Percentiles rank a stretch among this genome's conserved stretches.
These are phyloP conservation scores for Morone saxatilis DNA, from an alignment of 2,113 vertebrate genomes.

Conservation along the genomic window DNA sequence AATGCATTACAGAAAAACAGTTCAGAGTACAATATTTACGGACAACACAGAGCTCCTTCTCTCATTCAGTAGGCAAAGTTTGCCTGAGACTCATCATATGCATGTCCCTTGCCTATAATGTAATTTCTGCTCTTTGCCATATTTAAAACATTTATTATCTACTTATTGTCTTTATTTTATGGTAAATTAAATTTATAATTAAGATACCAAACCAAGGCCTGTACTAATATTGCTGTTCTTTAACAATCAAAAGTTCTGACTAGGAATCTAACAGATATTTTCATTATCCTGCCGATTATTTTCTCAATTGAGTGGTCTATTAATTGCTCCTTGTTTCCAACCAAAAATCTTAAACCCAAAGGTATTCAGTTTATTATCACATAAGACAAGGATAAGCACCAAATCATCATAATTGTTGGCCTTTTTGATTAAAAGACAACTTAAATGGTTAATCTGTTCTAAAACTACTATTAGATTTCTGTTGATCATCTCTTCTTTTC, in stretches of 20 bases:
- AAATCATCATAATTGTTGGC: not conserved
- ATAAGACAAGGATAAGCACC: not conserved
- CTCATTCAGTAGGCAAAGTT: not conserved
- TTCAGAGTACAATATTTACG: not conserved
- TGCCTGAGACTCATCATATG: not conserved
- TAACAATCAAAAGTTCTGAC: not conserved
- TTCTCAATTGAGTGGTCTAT: not conserved
- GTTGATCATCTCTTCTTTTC: not conserved
- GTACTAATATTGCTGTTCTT: not conserved
- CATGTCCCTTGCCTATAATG: not conserved
- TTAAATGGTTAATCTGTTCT: not conserved
- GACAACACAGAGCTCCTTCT: not conserved
- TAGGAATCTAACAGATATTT: not conserved
- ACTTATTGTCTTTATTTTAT: not conserved
- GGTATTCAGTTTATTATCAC: not conserved
- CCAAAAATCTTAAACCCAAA: not conserved
- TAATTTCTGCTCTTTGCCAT: not conserved
- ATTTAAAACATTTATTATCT: not conserved
- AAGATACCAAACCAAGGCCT: not conserved
- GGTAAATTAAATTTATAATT: too few relatives aligned
- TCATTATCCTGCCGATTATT: not conserved
- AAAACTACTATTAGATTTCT: not conserved
- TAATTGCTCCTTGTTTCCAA: not conserved
- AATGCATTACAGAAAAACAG: conserved; percentile 13
- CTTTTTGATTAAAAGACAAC: not conserved